A percentile compares a stretch with the other conserved stretches of the same genome.
These are phyloP conservation scores for Octopus bimaculoides DNA, from an alignment of 1,140 invertebrate species.

Conservation along the genomic window DNA sequence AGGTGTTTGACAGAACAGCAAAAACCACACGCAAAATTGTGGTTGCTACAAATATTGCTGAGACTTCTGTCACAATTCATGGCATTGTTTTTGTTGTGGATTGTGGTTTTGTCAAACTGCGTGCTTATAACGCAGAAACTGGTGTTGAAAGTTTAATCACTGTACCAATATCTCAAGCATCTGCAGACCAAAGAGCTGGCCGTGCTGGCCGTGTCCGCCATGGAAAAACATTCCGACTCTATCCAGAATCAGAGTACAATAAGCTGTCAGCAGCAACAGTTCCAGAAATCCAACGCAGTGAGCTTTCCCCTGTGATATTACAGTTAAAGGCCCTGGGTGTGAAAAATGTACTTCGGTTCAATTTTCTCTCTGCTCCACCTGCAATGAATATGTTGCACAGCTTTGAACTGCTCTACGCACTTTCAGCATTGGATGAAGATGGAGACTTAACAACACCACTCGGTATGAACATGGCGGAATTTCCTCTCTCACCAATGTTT, in stretches of 20 bases:
- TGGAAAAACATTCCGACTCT: constrained; percentile 76
- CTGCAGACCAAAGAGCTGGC: constrained; percentile 88
- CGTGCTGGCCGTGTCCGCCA: constrained; percentile 80
- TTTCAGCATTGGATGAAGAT: constrained; percentile 73
- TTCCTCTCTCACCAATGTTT: constrained; percentile 84
- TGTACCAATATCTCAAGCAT: constrained; percentile 83
- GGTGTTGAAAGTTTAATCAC: constrained; percentile 82
- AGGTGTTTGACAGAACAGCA: constrained; percentile 80
- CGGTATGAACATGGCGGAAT: constrained; percentile 86
- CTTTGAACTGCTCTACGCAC: background rate
- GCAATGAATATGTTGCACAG: background rate
- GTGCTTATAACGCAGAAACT: constrained; percentile 82
- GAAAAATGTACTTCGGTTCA: constrained; percentile 70
- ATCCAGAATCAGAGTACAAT: constrained; percentile 72
- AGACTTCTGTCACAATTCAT: constrained; percentile 89
- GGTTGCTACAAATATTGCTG: constrained; percentile 95
- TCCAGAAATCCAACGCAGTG: constrained; percentile 90
- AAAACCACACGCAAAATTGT: constrained; percentile 81
- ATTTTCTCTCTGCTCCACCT: constrained; percentile 58
- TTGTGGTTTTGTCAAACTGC: constrained; percentile 94
- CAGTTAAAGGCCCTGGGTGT: constrained; percentile 95
- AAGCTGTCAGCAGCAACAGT: constrained; percentile 71
- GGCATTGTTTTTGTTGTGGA: constrained; percentile 91
- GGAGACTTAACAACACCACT: constrained; percentile 78
- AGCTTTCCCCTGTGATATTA: constrained; percentile 80